These are phyloP conservation scores for Seladonia tumulorum DNA, from an alignment of 2,888 invertebrate species.

Conservation along the genomic window DNA sequence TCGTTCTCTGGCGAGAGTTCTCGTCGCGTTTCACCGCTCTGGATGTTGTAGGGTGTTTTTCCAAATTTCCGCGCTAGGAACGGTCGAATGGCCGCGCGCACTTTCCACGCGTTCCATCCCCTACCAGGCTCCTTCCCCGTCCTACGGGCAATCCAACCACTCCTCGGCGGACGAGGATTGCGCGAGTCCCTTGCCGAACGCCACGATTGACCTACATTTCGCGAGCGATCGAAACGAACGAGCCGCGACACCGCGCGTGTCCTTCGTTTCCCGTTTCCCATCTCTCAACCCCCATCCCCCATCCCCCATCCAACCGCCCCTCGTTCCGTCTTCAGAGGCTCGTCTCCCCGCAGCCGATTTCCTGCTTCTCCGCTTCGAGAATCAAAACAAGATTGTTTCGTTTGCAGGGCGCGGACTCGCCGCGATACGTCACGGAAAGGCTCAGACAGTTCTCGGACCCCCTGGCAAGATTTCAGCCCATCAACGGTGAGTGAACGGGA, in stretches of 20 bases:
- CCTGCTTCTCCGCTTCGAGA: not conserved
- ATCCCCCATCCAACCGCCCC: not conserved
- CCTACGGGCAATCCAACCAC: not conserved
- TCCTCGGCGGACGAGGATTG: constrained; percentile 2
- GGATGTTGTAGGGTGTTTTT: not conserved
- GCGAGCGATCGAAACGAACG: constrained; percentile 32
- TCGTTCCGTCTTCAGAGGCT: not conserved
- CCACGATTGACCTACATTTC: constrained; percentile 30
- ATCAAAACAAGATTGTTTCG: constrained; percentile 56
- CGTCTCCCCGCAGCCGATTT: not conserved
- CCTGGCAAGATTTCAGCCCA: constrained; percentile 85
- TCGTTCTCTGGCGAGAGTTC: not conserved
- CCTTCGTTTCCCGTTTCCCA: constrained; percentile 3
- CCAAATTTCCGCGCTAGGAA: not conserved
- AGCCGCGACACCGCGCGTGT: constrained; percentile 18
- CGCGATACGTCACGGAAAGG: constrained; percentile 85
- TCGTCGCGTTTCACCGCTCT: not conserved
- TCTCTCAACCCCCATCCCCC: not conserved
- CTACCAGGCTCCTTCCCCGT: not conserved
- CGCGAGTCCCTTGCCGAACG: constrained; percentile 14
- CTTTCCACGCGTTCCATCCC: constrained; percentile 2
- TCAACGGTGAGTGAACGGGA: constrained; percentile 84
- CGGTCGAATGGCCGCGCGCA: not conserved
- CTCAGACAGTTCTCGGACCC: constrained; percentile 85
- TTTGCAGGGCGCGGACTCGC: constrained; percentile 84